Percentiles rank a stretch among this genome's conserved stretches.
phyloP scores from a whole-genome alignment of 2,113 vertebrate genomes.

The Hydrolagus affinis region DNA sequence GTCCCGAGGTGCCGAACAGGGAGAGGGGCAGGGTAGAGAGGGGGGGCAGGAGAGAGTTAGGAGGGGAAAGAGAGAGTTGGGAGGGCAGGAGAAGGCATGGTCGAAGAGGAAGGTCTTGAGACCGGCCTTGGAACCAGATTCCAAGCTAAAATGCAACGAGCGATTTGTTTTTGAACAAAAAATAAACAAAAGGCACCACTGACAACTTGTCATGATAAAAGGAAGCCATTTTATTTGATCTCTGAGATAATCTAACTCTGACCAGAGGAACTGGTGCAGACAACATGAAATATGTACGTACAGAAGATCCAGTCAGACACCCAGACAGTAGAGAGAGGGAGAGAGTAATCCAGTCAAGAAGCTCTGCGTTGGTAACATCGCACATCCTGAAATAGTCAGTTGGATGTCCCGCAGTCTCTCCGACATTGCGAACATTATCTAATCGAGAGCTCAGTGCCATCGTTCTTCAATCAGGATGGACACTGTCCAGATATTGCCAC shows the following conservation, averaged over 20 bases:
- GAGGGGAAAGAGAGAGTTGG: too few relatives aligned
- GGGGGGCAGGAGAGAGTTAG: too few relatives aligned
- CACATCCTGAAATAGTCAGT: conserved; percentile 42
- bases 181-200: background rate
- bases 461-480: conserved; percentile 36
- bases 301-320: conserved; percentile 72
- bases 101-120: too few relatives aligned
- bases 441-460: conserved; percentile 49
- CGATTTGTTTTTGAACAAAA: background rate
- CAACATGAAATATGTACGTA: conserved; percentile 61
- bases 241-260: conserved; percentile 44
- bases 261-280: conserved; percentile 69
- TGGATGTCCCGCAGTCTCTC: conserved; percentile 37
- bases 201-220: background rate
- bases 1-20: too few relatives aligned
- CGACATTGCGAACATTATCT: conserved; percentile 41
- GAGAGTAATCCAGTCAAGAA: conserved; percentile 41
- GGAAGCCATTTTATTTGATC: conserved; percentile 27
- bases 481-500: conserved; percentile 44
- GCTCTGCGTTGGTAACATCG: conserved; percentile 51
- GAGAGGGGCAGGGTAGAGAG: too few relatives aligned
- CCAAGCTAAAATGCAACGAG: too few relatives aligned
- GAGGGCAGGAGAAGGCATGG: too few relatives aligned
- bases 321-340: conserved; percentile 60
- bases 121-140: background rate